Conservation (phyloP, 35 echinoderm and acorn worm genomes). For the Ophiothrix spiculata region DNA sequence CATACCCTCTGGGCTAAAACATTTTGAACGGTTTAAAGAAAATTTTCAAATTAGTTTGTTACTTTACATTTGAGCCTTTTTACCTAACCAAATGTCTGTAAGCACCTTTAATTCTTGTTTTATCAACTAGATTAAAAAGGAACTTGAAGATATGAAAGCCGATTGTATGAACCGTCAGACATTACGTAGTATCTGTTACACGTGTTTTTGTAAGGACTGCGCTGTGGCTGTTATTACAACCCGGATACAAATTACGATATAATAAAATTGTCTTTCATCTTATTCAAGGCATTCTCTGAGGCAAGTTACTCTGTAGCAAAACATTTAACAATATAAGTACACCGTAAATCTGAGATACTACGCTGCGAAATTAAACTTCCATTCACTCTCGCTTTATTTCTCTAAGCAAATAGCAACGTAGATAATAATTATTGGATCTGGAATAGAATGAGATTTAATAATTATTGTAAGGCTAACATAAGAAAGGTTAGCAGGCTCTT, state of each 20-base stretch:
- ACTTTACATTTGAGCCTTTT: background rate
- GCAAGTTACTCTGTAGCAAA: background rate
- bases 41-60: slow-evolving; percentile 1
- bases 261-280: background rate
- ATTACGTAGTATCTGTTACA: background rate
- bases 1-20: background rate
- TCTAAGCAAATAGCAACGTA: background rate
- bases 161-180: background rate
- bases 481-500: background rate
- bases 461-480: slow-evolving; percentile 1
- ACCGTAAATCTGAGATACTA: background rate
- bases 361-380: background rate
- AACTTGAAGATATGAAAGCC: background rate
- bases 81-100: background rate
- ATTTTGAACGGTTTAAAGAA: background rate
- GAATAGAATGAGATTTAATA: background rate
- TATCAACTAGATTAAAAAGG: slow-evolving; percentile 13
- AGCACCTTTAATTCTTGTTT: background rate
- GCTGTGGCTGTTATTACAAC: background rate
- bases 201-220: background rate
- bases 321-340: background rate
- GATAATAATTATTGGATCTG: slow-evolving; percentile 9
- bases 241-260: slow-evolving; percentile 5
- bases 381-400: background rate
- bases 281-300: background rate